Evolutionary conservation across 2,797 vertebrate genomes (phyloP), one percentile per base, ranked within the genome.

Genomic region (Phoebastria nigripes): DNA sequence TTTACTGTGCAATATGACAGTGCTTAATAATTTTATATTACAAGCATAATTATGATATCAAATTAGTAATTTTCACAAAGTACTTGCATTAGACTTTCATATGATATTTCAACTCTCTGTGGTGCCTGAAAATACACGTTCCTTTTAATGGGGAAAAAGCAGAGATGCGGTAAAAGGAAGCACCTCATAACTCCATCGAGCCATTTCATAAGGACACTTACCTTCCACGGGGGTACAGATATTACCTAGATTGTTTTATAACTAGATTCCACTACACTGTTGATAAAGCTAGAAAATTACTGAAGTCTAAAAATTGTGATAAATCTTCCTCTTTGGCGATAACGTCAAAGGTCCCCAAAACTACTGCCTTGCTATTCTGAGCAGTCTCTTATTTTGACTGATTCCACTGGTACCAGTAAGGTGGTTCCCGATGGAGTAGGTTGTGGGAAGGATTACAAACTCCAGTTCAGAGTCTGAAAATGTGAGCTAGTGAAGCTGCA

Each of bases 11-110:
- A 97, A 94, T 97, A 97, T 90, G 91, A 78, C 94, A 96, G 59
- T 72, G 94, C 91, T 97, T 97, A 97, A 98, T 98, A 97, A 97
- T 97, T 98, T 97, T 96, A 96, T 97, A 98, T 96, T 98, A 52
- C 92, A 94, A 82, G 93, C 74, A 49, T 97, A 98, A 98, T 97
- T 98, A 96, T 96, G 84, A 73, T 94, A 97, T 97, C 97, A 97
- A 97, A 97, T 98, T 98, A 97, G 97, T 95, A 97, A 97, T 98
- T 97, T 97, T 95, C 97, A 93, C 22, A 31, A 97, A 98, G 96
- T 62, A 82, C 91, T 97, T 96, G 73, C 94, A 93, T 97, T 97
- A 97, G 97, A 87, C 96, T 93, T 88, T 86, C 92, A 29, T 90
- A 79, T 86, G 90, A 90, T 91, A 66, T 96, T 98, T 94, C 88